Conservation (phyloP, 2,888 invertebrate species). For the Drosophila tanythrix region DNA sequence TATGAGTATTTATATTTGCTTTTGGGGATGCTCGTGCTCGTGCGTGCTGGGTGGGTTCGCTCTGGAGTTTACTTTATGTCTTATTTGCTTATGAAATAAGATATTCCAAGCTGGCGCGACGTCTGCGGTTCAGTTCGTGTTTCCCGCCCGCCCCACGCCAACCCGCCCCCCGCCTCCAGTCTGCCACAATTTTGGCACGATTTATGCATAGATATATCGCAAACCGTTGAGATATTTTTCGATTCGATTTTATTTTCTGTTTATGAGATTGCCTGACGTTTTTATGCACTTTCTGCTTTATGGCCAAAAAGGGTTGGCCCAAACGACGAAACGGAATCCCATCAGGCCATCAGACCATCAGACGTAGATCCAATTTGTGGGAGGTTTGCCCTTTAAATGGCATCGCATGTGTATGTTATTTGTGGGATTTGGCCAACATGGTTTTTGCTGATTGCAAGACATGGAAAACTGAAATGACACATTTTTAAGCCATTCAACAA, state of each 20-base stretch:
- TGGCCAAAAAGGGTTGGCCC: conserved; percentile 55
- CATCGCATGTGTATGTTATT: conserved; percentile 32
- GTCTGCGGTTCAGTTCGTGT: conserved; percentile 26
- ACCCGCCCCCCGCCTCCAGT: not conserved
- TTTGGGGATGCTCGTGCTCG: conserved; percentile 17
- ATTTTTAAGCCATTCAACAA: not conserved
- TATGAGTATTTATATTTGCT: conserved; percentile 48
- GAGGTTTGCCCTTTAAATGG: conserved; percentile 10
- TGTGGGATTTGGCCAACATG: conserved; percentile 7
- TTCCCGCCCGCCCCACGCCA: not conserved
- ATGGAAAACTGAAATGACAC: not conserved
- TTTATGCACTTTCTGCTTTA: conserved; percentile 67
- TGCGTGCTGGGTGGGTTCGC: conserved; percentile 52
- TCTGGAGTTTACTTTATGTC: conserved; percentile 71
- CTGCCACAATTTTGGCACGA: conserved; percentile 31
- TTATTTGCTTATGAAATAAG: conserved; percentile 81
- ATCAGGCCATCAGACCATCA: conserved; percentile 18
- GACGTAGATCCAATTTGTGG: conserved; percentile 31
- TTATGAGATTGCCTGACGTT: conserved; percentile 77
- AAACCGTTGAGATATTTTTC: conserved; percentile 29
- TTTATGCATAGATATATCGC: conserved; percentile 65
- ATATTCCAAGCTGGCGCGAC: conserved; percentile 56
- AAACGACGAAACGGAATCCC: conserved; percentile 7
- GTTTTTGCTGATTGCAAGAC: conserved; percentile 6
- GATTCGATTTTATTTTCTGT: conserved; percentile 77